A percentile compares a stretch with the other conserved stretches of the same genome.
Conservation (phyloP, 1,140 invertebrate species). For the Bombus waltoni region DNA sequence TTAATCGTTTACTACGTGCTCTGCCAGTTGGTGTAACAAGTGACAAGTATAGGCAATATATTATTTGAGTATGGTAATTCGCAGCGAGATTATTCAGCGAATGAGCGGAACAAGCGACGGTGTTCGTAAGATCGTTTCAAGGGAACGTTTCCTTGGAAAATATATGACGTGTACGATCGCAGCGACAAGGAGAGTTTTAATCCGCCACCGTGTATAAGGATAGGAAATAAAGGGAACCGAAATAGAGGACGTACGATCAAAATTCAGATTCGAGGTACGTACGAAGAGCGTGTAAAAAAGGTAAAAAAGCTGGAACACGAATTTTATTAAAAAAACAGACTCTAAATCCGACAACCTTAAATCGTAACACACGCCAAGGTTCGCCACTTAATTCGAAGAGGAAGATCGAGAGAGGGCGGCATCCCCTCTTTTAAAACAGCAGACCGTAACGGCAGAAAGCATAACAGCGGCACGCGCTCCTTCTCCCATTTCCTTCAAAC, state of each 20-base stretch:
- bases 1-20: too few relatives aligned
- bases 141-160: background rate
- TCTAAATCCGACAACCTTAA: too few relatives aligned
- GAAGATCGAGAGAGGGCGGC: background rate
- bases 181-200: too few relatives aligned
- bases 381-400: background rate
- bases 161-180: too few relatives aligned
- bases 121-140: background rate
- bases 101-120: background rate
- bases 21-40: too few relatives aligned
- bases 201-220: too few relatives aligned
- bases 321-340: background rate
- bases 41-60: too few relatives aligned
- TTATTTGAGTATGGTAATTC: background rate
- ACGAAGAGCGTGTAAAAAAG: too few relatives aligned
- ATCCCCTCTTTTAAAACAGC: conserved; percentile 1
- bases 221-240: too few relatives aligned
- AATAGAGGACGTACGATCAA: too few relatives aligned
- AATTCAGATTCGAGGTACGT: too few relatives aligned
- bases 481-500: conserved; percentile 16
- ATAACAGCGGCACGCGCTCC: conserved; percentile 35
- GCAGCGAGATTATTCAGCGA: background rate
- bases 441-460: background rate
- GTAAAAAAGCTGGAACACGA: background rate
- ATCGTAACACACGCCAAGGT: background rate